Evolutionary conservation across 1,140 invertebrate genomes (phyloP).

Genomic region (Lordiphosa clarofinis): DNA sequence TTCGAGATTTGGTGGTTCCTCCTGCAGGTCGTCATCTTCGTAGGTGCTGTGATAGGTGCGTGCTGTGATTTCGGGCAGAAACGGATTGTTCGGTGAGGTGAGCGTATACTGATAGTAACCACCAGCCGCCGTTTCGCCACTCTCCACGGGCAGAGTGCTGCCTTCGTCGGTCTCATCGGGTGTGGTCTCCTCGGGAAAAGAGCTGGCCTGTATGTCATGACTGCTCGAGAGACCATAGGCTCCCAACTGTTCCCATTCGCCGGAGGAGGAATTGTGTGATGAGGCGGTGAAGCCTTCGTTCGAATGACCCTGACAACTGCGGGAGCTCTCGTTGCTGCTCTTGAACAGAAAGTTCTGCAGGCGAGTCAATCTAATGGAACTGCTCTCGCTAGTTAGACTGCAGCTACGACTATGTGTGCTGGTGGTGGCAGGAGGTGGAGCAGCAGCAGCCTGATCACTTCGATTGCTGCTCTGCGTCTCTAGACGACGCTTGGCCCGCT

Average conservation of each 20-base stretch:
- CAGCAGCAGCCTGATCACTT: constrained; percentile 21
- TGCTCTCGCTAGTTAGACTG: constrained; percentile 72
- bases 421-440: constrained; percentile 12
- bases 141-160: constrained; percentile 40
- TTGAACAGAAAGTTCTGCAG: constrained; percentile 76
- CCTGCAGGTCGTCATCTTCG: constrained; percentile 39
- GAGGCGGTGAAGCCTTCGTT: constrained; percentile 74
- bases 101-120: constrained; percentile 74
- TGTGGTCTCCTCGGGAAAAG: constrained; percentile 58
- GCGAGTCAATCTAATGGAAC: constrained; percentile 62
- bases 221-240: constrained; percentile 42
- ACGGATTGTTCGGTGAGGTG: constrained; percentile 77
- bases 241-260: constrained; percentile 72
- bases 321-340: constrained; percentile 71
- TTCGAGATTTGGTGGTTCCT: constrained; percentile 24
- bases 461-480: constrained; percentile 26
- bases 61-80: constrained; percentile 74
- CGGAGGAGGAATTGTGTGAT: constrained; percentile 72
- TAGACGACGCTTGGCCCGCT: constrained; percentile 27
- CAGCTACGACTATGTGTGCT: constrained; percentile 59
- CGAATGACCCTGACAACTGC: constrained; percentile 68
- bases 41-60: constrained; percentile 71
- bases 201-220: constrained; percentile 54
- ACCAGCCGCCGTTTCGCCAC: constrained; percentile 27
- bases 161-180: constrained; percentile 44